A percentile compares a stretch with the other conserved stretches of the same genome.
These are phyloP conservation scores for Cotesia glomerata DNA, from an alignment of 1,140 invertebrate species.

Conservation along the genomic window DNA sequence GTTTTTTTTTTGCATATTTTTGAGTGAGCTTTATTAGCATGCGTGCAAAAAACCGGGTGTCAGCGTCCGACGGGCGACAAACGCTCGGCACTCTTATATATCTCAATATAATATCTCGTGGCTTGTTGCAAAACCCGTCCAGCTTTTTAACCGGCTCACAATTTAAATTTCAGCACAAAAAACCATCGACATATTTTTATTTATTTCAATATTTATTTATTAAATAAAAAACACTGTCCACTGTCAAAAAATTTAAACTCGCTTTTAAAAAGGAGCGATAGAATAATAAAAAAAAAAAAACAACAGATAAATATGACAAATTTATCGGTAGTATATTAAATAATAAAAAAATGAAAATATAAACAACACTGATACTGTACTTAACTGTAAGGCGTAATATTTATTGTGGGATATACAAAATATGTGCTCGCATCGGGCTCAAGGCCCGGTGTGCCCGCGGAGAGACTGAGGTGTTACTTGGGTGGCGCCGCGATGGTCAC, in stretches of 20 bases:
- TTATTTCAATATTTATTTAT: too few species aligned
- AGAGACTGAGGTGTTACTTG: constrained; percentile 63
- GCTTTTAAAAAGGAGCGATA: too few species aligned
- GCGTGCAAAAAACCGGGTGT: not conserved
- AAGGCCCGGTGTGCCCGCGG: constrained; percentile 24
- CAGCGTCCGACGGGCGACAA: constrained; percentile 27
- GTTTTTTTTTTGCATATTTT: too few species aligned
- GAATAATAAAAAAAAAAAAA: not conserved
- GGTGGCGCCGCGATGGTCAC: constrained; percentile 65
- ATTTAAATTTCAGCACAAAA: too few species aligned
- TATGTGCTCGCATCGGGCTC: constrained; percentile 10
- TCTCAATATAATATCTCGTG: not conserved
- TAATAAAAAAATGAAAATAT: not conserved
- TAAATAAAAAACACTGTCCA: too few species aligned
- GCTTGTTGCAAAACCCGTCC: not conserved
- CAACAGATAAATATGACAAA: not conserved
- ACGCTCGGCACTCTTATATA: not conserved
- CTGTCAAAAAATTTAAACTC: too few species aligned
- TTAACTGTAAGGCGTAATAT: not conserved
- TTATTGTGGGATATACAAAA: not conserved
- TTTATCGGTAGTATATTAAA: not conserved
- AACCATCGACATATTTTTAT: too few species aligned
- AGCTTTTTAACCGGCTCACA: too few species aligned
- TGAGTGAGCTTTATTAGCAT: too few species aligned
- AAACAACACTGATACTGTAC: not conserved